Evolutionary conservation across 2,113 vertebrate species (phyloP).

Genomic region (Oceanodroma tethys): DNA sequence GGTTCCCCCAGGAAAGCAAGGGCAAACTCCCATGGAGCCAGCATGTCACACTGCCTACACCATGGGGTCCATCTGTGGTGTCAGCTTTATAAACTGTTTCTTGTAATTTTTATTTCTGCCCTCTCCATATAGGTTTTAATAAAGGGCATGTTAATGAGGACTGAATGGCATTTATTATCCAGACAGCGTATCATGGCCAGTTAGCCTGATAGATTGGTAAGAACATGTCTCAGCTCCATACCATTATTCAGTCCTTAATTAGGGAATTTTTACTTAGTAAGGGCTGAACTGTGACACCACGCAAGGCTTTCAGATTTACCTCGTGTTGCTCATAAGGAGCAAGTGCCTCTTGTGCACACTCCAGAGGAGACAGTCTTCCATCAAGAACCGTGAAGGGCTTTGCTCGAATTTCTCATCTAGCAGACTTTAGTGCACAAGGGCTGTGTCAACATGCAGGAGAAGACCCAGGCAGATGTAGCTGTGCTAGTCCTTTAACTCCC

Average conservation of each 20-base stretch:
- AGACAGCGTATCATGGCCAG: neutral
- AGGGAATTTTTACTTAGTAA: neutral
- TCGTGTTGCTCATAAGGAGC: neutral
- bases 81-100: neutral
- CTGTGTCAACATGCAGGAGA: neutral
- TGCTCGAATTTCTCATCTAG: neutral
- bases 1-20: neutral
- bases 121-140: neutral
- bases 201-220: constrained; percentile 35
- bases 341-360: neutral
- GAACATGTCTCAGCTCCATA: neutral
- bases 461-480: neutral
- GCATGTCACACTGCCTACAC: neutral
- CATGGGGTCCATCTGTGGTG: neutral
- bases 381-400: neutral
- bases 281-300: neutral
- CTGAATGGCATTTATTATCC: constrained; percentile 30
- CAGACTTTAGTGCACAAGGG: neutral
- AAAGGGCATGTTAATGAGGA: neutral
- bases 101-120: neutral
- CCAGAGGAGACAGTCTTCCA: neutral
- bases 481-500: neutral
- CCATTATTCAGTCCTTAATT: neutral
- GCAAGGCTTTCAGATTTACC: neutral
- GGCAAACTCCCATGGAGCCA: neutral